Evolutionary conservation across 1,140 invertebrate genomes (phyloP).

Genomic region (Drosophila persimilis): DNA sequence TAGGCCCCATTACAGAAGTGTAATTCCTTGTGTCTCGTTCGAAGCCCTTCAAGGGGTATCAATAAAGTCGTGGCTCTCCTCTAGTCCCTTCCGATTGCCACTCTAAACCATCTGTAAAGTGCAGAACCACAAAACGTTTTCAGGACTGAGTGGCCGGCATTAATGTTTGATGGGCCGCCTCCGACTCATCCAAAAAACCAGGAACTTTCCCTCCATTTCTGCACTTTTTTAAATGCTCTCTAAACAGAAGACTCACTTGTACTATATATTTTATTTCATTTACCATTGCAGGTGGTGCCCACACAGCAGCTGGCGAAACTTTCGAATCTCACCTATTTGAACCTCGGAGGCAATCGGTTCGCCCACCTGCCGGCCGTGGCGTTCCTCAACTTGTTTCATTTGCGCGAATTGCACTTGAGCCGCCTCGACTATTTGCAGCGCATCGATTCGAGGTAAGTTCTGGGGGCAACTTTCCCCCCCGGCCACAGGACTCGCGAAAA

Average conservation of each 20-base stretch:
- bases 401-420: conserved; percentile 89
- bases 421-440: conserved; percentile 86
- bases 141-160: conserved; percentile 60
- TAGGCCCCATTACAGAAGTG: neutral
- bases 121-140: conserved; percentile 61
- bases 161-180: conserved; percentile 59
- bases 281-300: conserved; percentile 85
- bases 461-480: neutral
- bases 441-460: conserved; percentile 86
- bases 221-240: conserved; percentile 37
- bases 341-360: conserved; percentile 90
- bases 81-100: conserved; percentile 2
- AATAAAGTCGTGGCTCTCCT: neutral
- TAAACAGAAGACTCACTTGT: conserved; percentile 30
- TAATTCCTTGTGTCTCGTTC: neutral
- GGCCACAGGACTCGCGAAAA: too few species aligned
- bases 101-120: neutral
- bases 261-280: conserved; percentile 4
- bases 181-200: neutral
- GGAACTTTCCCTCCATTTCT: conserved; percentile 18
- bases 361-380: conserved; percentile 87
- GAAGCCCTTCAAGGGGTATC: too few species aligned
- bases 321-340: conserved; percentile 88
- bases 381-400: conserved; percentile 91
- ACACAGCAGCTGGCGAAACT: conserved; percentile 89